Base-by-base conservation (phyloP, 2,888 invertebrate genomes). In the Nudaria mundana region DNA sequence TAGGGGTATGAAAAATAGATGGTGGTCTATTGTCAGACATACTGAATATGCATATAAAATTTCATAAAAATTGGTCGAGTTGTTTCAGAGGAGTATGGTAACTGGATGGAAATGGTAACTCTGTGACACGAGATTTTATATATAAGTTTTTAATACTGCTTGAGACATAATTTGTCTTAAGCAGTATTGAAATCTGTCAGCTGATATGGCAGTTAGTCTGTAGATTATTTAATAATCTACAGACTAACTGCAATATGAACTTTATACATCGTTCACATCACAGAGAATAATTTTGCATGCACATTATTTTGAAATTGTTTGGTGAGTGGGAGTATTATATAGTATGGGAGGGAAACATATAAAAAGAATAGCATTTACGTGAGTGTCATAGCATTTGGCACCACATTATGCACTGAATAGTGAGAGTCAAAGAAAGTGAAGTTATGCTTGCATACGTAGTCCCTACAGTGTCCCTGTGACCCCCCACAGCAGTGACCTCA, bases 401-500 rank as follows among this genome's bases (percentile, higher is more conserved):
- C 32, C 40, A 37, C 30, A 26, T 34, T 44, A 33, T 49, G 34
- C 33, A 44, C 28, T 42, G 11, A 12, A 10, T 30, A 16, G 11
- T 14, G 30, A 4, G 44, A 53, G 56, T 38, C 31, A 48, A 63
- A 24, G 8, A 23, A 2, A 32, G 3, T 3, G 6, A 22, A 23
- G n/a, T 10, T 20, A 7, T 6, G 8, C 13, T 5, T 23, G 11
- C 13, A 14, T 15, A 7, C n/a, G 15, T 11, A 14, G 5, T 11
- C 24, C 10, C 15, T 10, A 14, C 4, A 7, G 7, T 33, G 15
- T 24, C n/a, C 1, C 4, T 23, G 20, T 23, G 15, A 24, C 33
- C 16, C n/a, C 12, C 16, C 25, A 34, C 12, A 13, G 8, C 26
- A 25, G 35, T 71, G 73, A 72, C 72, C 73, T 70, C 61, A 66